Evolutionary conservation across 2,888 invertebrate genomes (phyloP).

Genomic region (Marasmarcha lunaedactyla): DNA sequence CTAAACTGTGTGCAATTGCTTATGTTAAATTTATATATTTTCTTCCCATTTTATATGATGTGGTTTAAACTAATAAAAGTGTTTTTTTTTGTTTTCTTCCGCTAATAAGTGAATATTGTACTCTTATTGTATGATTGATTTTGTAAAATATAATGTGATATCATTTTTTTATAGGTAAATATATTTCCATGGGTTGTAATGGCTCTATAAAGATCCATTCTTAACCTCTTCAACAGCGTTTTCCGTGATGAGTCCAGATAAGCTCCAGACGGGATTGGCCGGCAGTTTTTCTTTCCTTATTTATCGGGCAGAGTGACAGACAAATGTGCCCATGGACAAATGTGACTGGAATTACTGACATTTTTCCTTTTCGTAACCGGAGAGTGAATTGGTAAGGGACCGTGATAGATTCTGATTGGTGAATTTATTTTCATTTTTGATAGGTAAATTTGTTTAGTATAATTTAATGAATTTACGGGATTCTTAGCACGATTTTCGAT

Average conservation of each 20-base stretch:
- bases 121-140: too few relatives aligned
- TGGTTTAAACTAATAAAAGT: too few relatives aligned
- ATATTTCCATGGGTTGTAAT: too few relatives aligned
- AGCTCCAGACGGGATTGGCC: constrained; percentile 58
- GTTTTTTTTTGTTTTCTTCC: too few relatives aligned
- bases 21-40: too few relatives aligned
- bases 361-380: constrained; percentile 31
- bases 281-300: constrained; percentile 50
- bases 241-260: constrained; percentile 53
- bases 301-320: constrained; percentile 57
- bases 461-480: too few relatives aligned
- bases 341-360: constrained; percentile 24
- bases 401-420: neutral
- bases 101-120: too few relatives aligned
- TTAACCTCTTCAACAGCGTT: constrained; percentile 17
- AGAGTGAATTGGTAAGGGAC: neutral
- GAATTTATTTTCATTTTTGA: neutral
- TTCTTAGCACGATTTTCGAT: too few relatives aligned
- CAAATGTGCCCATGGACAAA: constrained; percentile 57
- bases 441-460: neutral
- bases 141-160: too few relatives aligned
- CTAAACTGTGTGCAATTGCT: too few relatives aligned
- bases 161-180: too few relatives aligned
- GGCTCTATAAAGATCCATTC: constrained; percentile 25
- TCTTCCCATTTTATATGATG: too few relatives aligned